Evolutionary conservation across 2,113 vertebrate genomes (phyloP), one percentile per base, ranked within the genome.

Genomic region (Rhegmatorhina hoffmannsi): DNA sequence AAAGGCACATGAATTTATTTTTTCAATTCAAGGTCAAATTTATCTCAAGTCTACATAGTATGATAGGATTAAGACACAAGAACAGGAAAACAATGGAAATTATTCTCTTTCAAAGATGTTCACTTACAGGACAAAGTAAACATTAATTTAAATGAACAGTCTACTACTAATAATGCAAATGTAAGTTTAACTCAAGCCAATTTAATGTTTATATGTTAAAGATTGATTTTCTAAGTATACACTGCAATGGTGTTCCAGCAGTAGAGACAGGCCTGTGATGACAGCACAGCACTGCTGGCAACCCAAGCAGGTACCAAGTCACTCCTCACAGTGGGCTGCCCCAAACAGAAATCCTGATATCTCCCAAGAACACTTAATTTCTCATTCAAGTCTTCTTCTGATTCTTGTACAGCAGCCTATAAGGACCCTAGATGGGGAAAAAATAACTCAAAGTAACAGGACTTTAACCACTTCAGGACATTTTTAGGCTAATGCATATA

Each of bases 241-340:
- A 78, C 12, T 31, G 38, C 49, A 74, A 4, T 7, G 3, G 29
- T 29, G 20, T 52, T 64, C 50, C 1, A 0, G 36, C 9, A 4
- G 5, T 8, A 24, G 20, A 66, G 44, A 53, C 31, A 64, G 26
- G 6, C 15, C 13, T 8, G 23, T 28, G 36, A 63, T 47, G 49
- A 40, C 31, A 64, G 55, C 24, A 58, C 19, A 55, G 11, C 23
- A 36, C 59, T n/a, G 24, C 31, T 10, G n/a, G 38, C 38, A 66
- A 46, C 74, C 12, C 43, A 64, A 40, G 40, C 21, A 55, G 18
- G n/a, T 6, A 47, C 50, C 66, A 70, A 34, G 60, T 34, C 4
- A 46, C 31, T 53, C 40, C 26, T 26, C 24, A 50, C 40, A 69
- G 55, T 7, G 3, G 8, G 33, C 50, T 44, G 24, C 56, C 58